phyloP scores from a whole-genome alignment of 92 coral and sea anemone species.

The Palythoa grandiflora region DNA sequence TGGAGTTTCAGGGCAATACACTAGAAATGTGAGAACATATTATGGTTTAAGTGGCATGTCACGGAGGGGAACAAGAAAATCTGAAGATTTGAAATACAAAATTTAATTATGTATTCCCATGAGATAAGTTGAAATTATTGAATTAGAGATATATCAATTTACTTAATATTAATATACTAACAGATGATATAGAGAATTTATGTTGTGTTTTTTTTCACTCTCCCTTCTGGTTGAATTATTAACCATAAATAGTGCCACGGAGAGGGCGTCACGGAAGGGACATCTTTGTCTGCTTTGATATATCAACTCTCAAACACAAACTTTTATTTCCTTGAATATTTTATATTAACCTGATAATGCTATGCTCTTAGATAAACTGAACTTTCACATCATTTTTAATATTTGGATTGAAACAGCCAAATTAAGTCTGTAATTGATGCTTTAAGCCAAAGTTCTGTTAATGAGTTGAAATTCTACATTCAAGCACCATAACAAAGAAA shows the following conservation, averaged over 20 bases:
- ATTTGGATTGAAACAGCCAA: neutral
- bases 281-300: constrained; percentile 8
- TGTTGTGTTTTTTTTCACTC: neutral
- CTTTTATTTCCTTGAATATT: neutral
- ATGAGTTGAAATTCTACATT: too few relatives aligned
- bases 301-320: neutral
- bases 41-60: too few relatives aligned
- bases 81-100: too few relatives aligned
- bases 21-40: too few relatives aligned
- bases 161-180: neutral
- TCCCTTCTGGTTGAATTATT: neutral
- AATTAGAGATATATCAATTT: too few relatives aligned
- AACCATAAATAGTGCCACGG: constrained; percentile 5
- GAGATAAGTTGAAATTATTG: too few relatives aligned
- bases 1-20: too few relatives aligned
- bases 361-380: neutral
- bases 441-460: too few relatives aligned
- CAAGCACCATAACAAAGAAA: too few relatives aligned
- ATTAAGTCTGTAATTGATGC: too few relatives aligned
- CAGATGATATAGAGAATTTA: constrained; percentile 16
- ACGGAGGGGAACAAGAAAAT: too few relatives aligned
- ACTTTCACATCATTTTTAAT: neutral
- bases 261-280: constrained; percentile 27
- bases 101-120: too few relatives aligned
- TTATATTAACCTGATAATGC: neutral